Base-by-base conservation (phyloP, 2,888 invertebrate species). In the Acleris literana region DNA sequence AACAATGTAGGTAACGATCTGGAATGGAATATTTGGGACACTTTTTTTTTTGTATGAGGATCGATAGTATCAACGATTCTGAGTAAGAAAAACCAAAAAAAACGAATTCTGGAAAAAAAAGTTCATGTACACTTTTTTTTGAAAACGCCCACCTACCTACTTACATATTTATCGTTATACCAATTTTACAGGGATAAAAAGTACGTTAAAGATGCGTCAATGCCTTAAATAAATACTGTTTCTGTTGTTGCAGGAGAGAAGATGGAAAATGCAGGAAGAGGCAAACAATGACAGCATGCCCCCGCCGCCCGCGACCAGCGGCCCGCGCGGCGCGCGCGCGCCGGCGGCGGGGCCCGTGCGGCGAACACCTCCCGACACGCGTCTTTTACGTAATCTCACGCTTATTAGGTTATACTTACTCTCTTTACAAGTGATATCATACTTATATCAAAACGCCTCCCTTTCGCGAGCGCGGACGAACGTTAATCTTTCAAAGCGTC, bases 391-490 rank as follows among this genome's bases (percentile, higher is more conserved):
- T 82, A 84, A 86, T 71, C 75, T 84, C 85, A 90, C 90, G 87
- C 89, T 90, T 88, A 88, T 88, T 90, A 90, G 90, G 87, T 84
- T 90, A 89, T 90, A 83, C 85, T 84, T 92, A 84, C 88, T 87
- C 81, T 86, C 82, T 75, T 79, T 89, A 79, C 82, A 80, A 72
- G 81, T 83, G 81, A 86, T 88, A 84, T 82, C 84, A 76, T 75
- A 80, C 73, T 78, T 85, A 76, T 80, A 80, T 79, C 80, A 82
- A 76, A 83, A 78, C 76, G 77, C 80, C 71, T 79, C 79, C 68
- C 71, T 86, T 68, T 81, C 86, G 71, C 81, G 87, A 69, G 75
- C 83, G 81, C 84, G 84, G 74, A 82, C 84, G 80, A 88, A 88
- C 88, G 83, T 83, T 79, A 84, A 85, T 86, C 86, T 90, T 87